Base-by-base conservation (phyloP, 2,113 vertebrate species). In the Aramus guarauna region DNA sequence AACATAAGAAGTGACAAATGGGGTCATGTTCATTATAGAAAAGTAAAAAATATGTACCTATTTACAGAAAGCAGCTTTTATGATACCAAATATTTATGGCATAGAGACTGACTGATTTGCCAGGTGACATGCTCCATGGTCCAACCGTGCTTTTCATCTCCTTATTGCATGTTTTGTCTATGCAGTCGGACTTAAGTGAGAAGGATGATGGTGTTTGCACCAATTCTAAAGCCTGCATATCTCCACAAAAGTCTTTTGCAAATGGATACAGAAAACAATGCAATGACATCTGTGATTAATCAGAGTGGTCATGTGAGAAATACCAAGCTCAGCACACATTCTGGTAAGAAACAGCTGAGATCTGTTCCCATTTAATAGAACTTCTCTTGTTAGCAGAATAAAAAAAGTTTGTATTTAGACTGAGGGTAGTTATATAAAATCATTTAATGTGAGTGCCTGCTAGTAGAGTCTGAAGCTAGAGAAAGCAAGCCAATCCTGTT, bases 381-480 rank as follows among this genome's bases (percentile, higher is more conserved):
- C 26, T 67, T 21, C 69, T 92, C 72, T 80, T 90, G 63, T 87
- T 94, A 94, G 88, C 56, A 96, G 90, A 95, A 90, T 75, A 93
- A 96, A 96, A 80, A 88, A 90, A 88, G 79, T 77, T 91, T 93
- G 72, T 84, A 72, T 95, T 96, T 96, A 91, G 90, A 92, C 72
- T 81, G 75, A 89, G 50, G 78, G 62, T 92, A 76, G 67, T 76
- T 88, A 83, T 48, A 79, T 63, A 63, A 95, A 94, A 92, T 81
- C 12, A 56, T 84, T 77, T 85, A 22, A 36, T n/a, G 32, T 22
- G 67, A 94, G 59, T 59, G 75, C 79, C 68, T 86, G 75, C 64
- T 93, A 86, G 56, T 76, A 92, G 75, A 90, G 75, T 88, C 84
- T 94, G 85, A 92, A 85, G 75, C 84, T 66, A 50, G 67, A 69